A percentile compares a stretch with the other conserved stretches of the same genome.
Conservation (phyloP, 1,140 invertebrate genomes). For the Drosophila pallidifrons region DNA sequence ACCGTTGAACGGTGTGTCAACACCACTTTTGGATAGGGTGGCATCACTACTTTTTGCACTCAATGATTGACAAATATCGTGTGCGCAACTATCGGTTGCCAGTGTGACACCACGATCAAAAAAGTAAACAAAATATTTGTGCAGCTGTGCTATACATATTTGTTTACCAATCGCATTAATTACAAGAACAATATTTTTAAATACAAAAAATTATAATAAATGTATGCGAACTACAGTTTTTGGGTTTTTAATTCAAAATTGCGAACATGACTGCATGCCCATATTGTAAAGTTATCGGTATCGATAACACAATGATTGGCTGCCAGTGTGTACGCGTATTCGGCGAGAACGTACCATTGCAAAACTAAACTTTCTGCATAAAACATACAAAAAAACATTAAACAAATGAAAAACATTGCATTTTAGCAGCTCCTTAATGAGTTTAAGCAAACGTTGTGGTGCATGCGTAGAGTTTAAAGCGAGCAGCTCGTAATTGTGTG, state of each 20-base stretch:
- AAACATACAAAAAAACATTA: constrained; percentile 66
- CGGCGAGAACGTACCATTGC: constrained; percentile 71
- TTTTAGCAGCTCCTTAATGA: constrained; percentile 32
- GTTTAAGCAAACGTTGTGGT: constrained; percentile 22
- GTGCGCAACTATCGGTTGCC: constrained; percentile 17
- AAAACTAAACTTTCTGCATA: constrained; percentile 65
- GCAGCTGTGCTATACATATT: neutral
- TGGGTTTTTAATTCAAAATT: constrained; percentile 55
- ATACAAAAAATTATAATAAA: neutral
- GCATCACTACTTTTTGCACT: constrained; percentile 8
- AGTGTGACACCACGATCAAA: constrained; percentile 21
- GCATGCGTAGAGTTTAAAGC: constrained; percentile 35
- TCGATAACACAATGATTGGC: constrained; percentile 49
- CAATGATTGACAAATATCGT: constrained; percentile 36
- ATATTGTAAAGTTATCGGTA: constrained; percentile 39
- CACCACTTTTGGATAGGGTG: constrained; percentile 2
- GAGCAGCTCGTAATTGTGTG: constrained; percentile 40
- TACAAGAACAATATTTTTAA: constrained; percentile 9
- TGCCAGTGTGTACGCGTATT: constrained; percentile 58
- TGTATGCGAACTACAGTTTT: neutral
- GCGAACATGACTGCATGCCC: constrained; percentile 13
- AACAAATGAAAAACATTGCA: constrained; percentile 76
- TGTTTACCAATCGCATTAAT: constrained; percentile 1
- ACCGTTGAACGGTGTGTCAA: neutral
- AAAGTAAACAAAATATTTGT: neutral